Conservation (phyloP, 2,888 invertebrate genomes). For the Spatulosminthurus flaviceps region DNA sequence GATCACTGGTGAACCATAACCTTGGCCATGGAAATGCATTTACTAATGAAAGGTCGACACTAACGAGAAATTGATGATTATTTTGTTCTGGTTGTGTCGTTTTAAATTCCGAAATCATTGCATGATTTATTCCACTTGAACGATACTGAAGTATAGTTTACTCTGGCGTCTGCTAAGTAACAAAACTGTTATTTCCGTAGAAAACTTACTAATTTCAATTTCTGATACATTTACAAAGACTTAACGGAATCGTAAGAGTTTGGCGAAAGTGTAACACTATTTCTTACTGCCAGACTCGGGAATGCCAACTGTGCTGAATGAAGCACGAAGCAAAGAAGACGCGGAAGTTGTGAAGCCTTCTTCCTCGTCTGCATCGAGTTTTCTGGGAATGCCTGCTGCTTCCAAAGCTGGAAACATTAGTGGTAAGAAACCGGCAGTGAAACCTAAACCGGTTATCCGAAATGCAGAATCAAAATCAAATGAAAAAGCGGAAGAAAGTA, state of each 20-base stretch:
- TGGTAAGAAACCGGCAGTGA: conserved; percentile 21
- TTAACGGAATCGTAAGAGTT: background rate
- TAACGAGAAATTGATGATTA: conserved; percentile 14
- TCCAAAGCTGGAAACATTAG: background rate
- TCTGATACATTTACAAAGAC: background rate
- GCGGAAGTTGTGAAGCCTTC: conserved; percentile 3
- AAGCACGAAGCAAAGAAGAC: conserved; percentile 7
- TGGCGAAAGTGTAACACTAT: background rate
- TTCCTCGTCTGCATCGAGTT: background rate
- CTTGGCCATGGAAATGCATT: conserved; percentile 7
- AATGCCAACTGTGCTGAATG: background rate
- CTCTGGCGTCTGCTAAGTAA: background rate
- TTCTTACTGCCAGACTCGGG: conserved; percentile 29
- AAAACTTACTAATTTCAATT: background rate
- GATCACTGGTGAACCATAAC: background rate
- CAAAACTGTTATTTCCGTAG: background rate
- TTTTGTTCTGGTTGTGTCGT: background rate
- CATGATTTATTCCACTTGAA: background rate
- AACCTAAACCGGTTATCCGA: conserved; percentile 24
- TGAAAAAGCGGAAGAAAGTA: background rate
- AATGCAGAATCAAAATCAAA: conserved; percentile 12
- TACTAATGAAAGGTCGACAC: background rate
- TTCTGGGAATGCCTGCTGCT: background rate
- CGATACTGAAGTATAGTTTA: background rate
- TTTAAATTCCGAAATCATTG: background rate